A percentile compares a stretch with the other conserved stretches of the same genome.
Conservation (phyloP, 2,113 vertebrate genomes). For the Nibea albiflora region DNA sequence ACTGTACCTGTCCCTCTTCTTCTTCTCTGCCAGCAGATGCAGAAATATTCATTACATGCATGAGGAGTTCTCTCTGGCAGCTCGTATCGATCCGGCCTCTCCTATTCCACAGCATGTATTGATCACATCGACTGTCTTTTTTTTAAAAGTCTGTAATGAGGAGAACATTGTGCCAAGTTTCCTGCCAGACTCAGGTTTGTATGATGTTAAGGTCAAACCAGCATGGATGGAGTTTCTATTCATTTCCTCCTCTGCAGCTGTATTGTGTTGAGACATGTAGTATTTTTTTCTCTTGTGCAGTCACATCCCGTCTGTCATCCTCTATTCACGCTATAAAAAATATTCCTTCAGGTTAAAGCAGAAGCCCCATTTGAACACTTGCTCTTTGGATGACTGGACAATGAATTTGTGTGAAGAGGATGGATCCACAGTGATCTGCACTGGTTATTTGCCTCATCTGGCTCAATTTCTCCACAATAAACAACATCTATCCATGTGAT, state of each 20-base stretch:
- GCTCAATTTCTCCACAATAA: neutral
- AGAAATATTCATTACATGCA: constrained; percentile 76
- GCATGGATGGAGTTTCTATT: constrained; percentile 26
- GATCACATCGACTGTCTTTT: constrained; percentile 56
- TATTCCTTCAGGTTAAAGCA: neutral
- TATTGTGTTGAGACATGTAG: neutral
- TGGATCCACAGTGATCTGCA: neutral
- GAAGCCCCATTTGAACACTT: neutral
- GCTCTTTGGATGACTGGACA: too few relatives aligned
- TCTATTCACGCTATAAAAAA: neutral
- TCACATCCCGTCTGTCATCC: neutral
- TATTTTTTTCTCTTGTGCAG: neutral
- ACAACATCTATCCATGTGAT: neutral
- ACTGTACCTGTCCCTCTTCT: constrained; percentile 33
- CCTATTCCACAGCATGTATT: constrained; percentile 54
- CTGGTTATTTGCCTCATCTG: neutral
- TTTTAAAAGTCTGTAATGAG: constrained; percentile 47
- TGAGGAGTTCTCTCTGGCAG: constrained; percentile 63
- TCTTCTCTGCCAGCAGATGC: constrained; percentile 54
- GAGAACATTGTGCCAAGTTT: constrained; percentile 26
- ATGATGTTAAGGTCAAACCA: constrained; percentile 56
- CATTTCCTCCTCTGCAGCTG: constrained; percentile 7
- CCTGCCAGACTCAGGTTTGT: constrained; percentile 37
- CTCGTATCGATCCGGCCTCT: constrained; percentile 65
- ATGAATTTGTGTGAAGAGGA: neutral